A percentile compares a stretch with the other conserved stretches of the same genome.
Evolutionary conservation across 2,797 vertebrate genomes (phyloP).

Genomic region (Hafferia zeledoni): DNA sequence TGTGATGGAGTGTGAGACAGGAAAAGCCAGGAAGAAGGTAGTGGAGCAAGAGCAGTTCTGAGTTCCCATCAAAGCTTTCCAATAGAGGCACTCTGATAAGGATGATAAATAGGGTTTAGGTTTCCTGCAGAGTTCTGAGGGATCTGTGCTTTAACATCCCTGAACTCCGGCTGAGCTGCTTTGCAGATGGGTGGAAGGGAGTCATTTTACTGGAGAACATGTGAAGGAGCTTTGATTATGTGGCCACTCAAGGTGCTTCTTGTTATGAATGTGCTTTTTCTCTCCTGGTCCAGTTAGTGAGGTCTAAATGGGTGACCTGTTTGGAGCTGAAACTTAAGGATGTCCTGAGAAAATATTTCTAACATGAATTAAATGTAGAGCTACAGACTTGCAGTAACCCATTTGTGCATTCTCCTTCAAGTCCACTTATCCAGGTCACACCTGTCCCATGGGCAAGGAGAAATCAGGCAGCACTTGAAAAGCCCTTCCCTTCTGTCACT

Average conservation of each 20-base stretch:
- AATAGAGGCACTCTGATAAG: not conserved
- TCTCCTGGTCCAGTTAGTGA: not conserved
- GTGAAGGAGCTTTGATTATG: not conserved
- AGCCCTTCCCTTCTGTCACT: not conserved
- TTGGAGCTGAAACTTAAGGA: constrained; percentile 6
- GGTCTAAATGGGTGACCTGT: not conserved
- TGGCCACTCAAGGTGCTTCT: not conserved
- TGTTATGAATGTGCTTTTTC: not conserved
- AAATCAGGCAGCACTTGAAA: not conserved
- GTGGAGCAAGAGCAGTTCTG: not conserved
- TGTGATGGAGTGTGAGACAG: not conserved
- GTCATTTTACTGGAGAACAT: not conserved
- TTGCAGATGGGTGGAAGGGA: not conserved
- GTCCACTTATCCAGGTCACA: constrained; percentile 43
- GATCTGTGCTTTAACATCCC: not conserved
- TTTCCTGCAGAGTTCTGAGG: not conserved
- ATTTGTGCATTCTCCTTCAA: constrained; percentile 11
- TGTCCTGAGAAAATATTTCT: not conserved
- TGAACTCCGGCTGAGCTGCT: not conserved
- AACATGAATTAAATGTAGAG: not conserved
- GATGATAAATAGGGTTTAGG: not conserved
- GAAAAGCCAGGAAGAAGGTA: not conserved
- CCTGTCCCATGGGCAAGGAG: constrained; percentile 30
- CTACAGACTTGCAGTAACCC: not conserved
- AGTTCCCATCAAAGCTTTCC: not conserved